Evolutionary conservation across 2,888 invertebrate genomes (phyloP).

Genomic region (Deroplatys truncata): DNA sequence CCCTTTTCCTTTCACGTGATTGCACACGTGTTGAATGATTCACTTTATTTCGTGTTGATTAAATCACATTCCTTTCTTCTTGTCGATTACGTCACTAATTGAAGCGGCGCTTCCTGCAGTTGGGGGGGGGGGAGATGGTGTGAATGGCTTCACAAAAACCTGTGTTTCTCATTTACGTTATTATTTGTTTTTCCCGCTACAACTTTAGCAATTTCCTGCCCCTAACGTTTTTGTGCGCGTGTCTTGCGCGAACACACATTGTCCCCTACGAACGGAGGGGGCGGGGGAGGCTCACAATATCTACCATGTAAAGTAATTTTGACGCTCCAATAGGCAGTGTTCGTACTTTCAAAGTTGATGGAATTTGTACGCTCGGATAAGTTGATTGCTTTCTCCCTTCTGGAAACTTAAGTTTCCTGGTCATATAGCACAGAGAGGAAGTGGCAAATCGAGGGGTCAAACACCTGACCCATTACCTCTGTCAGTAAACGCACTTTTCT

Average conservation of each 20-base stretch:
- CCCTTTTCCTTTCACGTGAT: too few species aligned
- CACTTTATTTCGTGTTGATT: not conserved
- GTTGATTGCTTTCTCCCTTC: conserved; percentile 18
- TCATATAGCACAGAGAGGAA: not conserved
- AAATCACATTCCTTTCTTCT: not conserved
- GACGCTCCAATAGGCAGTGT: conserved; percentile 21
- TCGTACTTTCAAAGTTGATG: conserved; percentile 21
- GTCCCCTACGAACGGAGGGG: not conserved
- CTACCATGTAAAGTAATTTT: conserved; percentile 25
- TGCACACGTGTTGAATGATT: too few species aligned
- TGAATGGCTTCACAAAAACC: not conserved
- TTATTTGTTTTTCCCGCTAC: not conserved
- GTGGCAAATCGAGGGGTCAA: not conserved
- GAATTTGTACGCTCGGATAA: conserved; percentile 17
- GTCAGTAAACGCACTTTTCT: too few species aligned
- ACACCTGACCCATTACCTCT: not conserved
- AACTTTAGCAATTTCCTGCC: not conserved
- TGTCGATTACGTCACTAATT: not conserved
- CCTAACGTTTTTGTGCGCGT: too few species aligned
- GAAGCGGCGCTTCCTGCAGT: not conserved
- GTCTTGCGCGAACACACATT: too few species aligned
- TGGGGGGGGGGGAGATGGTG: too few species aligned
- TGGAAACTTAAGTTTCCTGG: not conserved
- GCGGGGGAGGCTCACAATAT: not conserved
- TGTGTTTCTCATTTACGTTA: not conserved